Percentiles rank a stretch among this genome's conserved stretches.
phyloP scores from a whole-genome alignment of 2,888 invertebrate genomes.

The Linhomoeus sp. region DNA sequence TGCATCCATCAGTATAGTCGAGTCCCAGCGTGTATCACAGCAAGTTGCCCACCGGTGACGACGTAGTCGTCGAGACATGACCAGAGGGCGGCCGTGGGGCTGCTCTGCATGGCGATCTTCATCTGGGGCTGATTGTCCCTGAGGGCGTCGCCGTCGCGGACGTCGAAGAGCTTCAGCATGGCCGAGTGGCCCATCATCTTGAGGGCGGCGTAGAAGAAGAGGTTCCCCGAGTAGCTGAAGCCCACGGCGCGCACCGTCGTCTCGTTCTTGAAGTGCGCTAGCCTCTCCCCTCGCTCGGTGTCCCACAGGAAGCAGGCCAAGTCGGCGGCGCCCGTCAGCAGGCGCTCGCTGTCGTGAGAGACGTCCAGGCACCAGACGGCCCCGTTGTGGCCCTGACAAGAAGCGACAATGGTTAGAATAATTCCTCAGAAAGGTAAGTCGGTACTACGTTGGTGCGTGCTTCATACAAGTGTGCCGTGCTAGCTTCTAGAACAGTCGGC shows the following conservation, averaged over 20 bases:
- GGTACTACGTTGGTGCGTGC: too few species aligned
- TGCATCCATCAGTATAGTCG: too few species aligned
- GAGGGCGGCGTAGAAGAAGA: constrained; percentile 65
- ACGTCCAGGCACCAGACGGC: constrained; percentile 96
- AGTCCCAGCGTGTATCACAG: too few species aligned
- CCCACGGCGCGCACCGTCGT: constrained; percentile 76
- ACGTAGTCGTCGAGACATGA: constrained; percentile 74
- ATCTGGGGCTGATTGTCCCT: constrained; percentile 26
- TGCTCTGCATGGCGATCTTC: constrained; percentile 53
- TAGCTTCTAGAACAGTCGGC: too few species aligned
- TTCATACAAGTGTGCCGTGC: too few species aligned
- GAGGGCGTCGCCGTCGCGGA: too few species aligned
- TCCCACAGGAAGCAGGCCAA: constrained; percentile 77
- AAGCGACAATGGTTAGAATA: too few species aligned
- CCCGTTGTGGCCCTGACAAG: constrained; percentile 60
- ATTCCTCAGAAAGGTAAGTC: too few species aligned
- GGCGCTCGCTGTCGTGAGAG: constrained; percentile 68
- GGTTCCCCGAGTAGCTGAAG: constrained; percentile 76
- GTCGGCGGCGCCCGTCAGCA: constrained; percentile 85
- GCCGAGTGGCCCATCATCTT: constrained; percentile 10
- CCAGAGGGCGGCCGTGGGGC: constrained; percentile 79
- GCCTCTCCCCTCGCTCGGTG: constrained; percentile 41
- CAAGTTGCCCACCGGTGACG: constrained; percentile 43
- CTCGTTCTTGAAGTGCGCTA: constrained; percentile 37
- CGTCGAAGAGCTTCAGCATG: constrained; percentile 2